Evolutionary conservation across 2,113 vertebrate genomes (phyloP).

Genomic region (Cochlearius cochlearius): DNA sequence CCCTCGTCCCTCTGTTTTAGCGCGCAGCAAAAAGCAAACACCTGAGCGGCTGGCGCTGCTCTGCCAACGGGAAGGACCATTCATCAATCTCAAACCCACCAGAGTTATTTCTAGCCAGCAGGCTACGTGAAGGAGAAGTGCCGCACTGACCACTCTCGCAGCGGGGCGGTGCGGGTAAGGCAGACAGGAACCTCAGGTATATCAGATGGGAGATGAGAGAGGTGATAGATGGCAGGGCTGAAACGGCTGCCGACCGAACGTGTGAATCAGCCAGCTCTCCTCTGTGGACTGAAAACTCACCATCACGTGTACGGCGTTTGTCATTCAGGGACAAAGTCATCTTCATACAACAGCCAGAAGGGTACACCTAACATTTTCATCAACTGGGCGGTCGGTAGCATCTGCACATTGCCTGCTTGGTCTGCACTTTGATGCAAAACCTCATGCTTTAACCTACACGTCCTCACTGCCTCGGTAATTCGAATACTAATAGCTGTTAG

Average conservation of each 20-base stretch:
- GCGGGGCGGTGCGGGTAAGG: rapidly evolving
- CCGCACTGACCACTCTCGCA: neutral
- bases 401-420: neutral
- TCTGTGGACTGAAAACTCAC: neutral
- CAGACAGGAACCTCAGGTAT: slow-evolving; percentile 27
- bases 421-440: neutral
- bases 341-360: neutral
- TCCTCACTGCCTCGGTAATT: neutral
- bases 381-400: rapidly evolving
- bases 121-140: slow-evolving; percentile 48
- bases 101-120: slow-evolving; percentile 24
- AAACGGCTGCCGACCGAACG: neutral
- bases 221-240: neutral
- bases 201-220: neutral
- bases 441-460: rapidly evolving
- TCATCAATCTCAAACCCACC: neutral
- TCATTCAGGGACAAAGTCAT: neutral
- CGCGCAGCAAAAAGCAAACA: neutral
- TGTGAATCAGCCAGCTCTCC: neutral
- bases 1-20: neutral
- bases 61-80: neutral
- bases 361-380: neutral
- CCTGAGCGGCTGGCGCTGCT: neutral
- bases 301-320: neutral
- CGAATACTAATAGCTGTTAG: neutral